Evolutionary conservation across 2,113 vertebrate species (phyloP).

Genomic region (Perca schrenkii): DNA sequence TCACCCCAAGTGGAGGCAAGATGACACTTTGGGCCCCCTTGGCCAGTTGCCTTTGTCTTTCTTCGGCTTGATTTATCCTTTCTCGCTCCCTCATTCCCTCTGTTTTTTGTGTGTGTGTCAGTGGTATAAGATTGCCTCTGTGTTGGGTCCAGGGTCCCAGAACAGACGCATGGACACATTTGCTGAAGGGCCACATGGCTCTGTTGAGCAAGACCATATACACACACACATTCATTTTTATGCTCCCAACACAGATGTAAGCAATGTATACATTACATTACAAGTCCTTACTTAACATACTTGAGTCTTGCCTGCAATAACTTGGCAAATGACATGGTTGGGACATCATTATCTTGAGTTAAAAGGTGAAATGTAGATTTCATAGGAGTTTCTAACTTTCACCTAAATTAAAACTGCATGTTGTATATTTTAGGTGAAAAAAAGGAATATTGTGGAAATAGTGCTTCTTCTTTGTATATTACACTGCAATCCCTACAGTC

Average conservation of each 20-base stretch:
- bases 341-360: constrained; percentile 34
- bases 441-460: constrained; percentile 10
- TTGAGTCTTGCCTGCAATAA: constrained; percentile 35
- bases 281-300: constrained; percentile 32
- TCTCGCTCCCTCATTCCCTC: constrained; percentile 58
- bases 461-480: not conserved
- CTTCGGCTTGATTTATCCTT: constrained; percentile 75
- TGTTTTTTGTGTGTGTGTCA: constrained; percentile 33
- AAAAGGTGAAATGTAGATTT: constrained; percentile 33
- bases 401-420: constrained; percentile 15
- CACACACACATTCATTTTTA: constrained; percentile 50
- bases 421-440: not conserved
- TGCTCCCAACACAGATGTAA: constrained; percentile 63
- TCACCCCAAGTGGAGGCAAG: constrained; percentile 76
- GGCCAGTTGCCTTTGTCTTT: constrained; percentile 81
- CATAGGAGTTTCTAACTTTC: constrained; percentile 40
- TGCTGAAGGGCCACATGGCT: constrained; percentile 61
- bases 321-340: constrained; percentile 42
- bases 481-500: not conserved
- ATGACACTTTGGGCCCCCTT: constrained; percentile 78
- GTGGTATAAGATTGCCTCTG: constrained; percentile 72
- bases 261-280: constrained; percentile 64
- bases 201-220: constrained; percentile 40
- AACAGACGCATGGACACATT: constrained; percentile 59
- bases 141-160: constrained; percentile 58